Percentiles rank a stretch among this genome's conserved stretches.
phyloP scores from a whole-genome alignment of 2,888 invertebrate species.

The Cantharis nigra region DNA sequence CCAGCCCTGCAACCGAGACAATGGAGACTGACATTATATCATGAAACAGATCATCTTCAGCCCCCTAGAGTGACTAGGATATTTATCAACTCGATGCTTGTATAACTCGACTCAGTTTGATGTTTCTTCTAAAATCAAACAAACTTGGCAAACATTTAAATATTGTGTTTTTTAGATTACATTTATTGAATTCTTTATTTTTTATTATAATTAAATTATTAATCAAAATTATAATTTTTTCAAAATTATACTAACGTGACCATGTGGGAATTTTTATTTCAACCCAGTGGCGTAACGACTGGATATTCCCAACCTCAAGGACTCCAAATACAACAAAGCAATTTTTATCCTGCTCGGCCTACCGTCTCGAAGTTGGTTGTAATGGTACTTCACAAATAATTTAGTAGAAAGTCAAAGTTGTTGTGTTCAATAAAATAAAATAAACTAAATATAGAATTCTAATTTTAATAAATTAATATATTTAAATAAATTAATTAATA shows the following conservation, averaged over 20 bases:
- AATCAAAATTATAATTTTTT: neutral
- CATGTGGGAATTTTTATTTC: too few relatives aligned
- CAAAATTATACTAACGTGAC: too few relatives aligned
- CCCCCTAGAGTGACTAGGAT: constrained; percentile 28
- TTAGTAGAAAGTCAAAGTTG: neutral
- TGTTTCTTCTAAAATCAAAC: constrained; percentile 19
- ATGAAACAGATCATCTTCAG: constrained; percentile 25
- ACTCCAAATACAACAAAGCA: too few relatives aligned
- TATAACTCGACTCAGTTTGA: constrained; percentile 17
- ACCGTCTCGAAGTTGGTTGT: too few relatives aligned
- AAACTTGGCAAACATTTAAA: constrained; percentile 7
- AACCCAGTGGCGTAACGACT: too few relatives aligned
- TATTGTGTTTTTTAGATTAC: neutral
- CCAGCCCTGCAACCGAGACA: constrained; percentile 22
- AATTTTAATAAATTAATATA: neutral
- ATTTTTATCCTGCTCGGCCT: too few relatives aligned
- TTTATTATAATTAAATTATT: neutral
- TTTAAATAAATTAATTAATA: neutral
- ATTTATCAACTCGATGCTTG: constrained; percentile 29
- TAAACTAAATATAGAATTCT: neutral
- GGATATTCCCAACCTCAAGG: too few relatives aligned
- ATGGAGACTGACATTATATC: constrained; percentile 31
- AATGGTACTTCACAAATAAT: too few relatives aligned
- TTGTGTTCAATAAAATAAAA: neutral
- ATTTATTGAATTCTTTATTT: constrained; percentile 1